A percentile compares a stretch with the other conserved stretches of the same genome.
Evolutionary conservation across 1,140 invertebrate species (phyloP).

Genomic region (Pseudomyrmex cubaensis): DNA sequence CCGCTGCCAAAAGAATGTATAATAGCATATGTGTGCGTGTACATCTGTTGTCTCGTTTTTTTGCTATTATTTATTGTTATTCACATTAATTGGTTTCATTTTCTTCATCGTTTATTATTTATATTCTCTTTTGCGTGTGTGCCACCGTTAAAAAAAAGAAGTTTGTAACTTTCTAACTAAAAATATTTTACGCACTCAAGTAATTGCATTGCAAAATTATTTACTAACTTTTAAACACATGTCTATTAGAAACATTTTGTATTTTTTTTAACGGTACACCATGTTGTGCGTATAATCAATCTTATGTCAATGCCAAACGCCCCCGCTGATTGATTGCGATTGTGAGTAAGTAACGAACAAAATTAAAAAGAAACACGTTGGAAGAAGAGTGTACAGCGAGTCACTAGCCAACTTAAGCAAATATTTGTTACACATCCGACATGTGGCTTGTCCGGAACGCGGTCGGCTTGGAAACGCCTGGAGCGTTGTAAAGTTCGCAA

Average conservation of each 20-base stretch:
- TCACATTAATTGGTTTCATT: no score
- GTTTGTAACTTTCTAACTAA: constrained; percentile 19
- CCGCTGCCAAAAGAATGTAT: constrained; percentile 2
- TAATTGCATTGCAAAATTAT: neutral
- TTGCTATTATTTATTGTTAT: no score
- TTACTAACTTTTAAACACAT: neutral
- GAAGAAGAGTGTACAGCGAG: neutral
- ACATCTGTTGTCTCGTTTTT: neutral
- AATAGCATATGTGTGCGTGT: neutral
- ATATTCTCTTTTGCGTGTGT: neutral
- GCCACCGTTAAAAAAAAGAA: neutral
- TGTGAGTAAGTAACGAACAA: constrained; percentile 23
- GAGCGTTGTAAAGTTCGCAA: constrained; percentile 36
- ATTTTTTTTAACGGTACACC: neutral
- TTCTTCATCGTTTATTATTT: no score
- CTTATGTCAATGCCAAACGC: neutral
- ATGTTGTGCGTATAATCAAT: constrained; percentile 38
- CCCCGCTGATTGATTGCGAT: neutral
- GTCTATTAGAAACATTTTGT: no score
- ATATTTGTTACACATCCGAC: constrained; percentile 42
- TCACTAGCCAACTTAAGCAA: constrained; percentile 17
- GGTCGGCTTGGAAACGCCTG: neutral
- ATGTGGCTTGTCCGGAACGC: neutral
- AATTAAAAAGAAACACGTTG: constrained; percentile 22
- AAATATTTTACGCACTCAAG: neutral